Evolutionary conservation across 2,888 invertebrate species (phyloP), one percentile per base, ranked within the genome.

Genomic region (Drosophila atripex): DNA sequence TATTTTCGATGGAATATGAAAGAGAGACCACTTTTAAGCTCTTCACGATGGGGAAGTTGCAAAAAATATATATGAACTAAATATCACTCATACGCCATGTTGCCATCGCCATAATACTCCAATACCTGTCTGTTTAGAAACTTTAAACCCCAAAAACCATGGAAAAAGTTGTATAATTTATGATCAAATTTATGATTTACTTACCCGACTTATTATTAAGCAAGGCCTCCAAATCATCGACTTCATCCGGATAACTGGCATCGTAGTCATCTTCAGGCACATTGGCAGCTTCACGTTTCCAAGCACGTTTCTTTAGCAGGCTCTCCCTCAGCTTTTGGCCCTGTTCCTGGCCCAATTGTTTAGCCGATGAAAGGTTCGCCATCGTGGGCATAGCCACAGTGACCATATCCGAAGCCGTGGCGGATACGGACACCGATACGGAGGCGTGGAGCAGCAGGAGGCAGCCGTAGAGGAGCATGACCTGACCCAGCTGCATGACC

Each of bases 181-280:
- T 16, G 7, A 25, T 28, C n/a, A 11, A 12, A 45, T n/a, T n/a
- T n/a, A n/a, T n/a, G n/a, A 16, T 25, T 80, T 1, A 23, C 88
- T 87, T 59, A 91, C 91, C 91, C 63, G 91, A 90, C 83, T 90
- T 90, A 86, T 91, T 91, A 73, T 89, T 89, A 64, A 91, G 87
- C 79, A 91, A 83, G 64, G 85, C 85, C 71, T 91, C 91, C 73
- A 91, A 83, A 68, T 91, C 91, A 76, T 91, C 91, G 65, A 90
- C 84, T 73, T 91, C 91, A 75, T 91, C 91, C 18, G 88, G 87
- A 83, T 91, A 90, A 75, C 90, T 90, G 68, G 89, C 89, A 75
- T 91, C 91, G 63, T 91, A 78, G 41, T 91, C 91, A 73, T 89
- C 87, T 51, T 89, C 90, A 88, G 90, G 89, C 88, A 90, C 85